Evolutionary conservation across 2,113 vertebrate species (phyloP).

Genomic region (Poecilia latipinna): DNA sequence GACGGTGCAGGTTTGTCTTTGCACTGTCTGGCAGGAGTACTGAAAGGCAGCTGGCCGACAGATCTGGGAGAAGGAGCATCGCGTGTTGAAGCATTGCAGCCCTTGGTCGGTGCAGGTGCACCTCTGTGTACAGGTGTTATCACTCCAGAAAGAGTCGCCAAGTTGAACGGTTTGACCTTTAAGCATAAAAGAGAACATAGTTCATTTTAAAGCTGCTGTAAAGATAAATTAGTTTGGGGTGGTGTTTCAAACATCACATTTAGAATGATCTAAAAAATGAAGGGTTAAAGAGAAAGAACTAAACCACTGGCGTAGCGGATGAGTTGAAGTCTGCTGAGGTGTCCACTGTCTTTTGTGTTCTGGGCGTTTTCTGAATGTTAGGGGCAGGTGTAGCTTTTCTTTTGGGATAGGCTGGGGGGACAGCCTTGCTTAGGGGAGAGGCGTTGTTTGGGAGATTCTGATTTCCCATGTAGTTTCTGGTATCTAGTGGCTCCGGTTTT

Average conservation of each 20-base stretch:
- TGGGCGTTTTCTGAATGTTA: too few species aligned
- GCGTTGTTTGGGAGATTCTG: too few species aligned
- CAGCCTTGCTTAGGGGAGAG: too few species aligned
- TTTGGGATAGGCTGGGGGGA: too few species aligned
- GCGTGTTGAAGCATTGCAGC: slow-evolving; percentile 40
- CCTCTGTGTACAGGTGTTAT: slow-evolving; percentile 51
- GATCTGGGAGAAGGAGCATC: slow-evolving; percentile 62
- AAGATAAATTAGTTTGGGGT: neutral
- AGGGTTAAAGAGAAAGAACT: neutral
- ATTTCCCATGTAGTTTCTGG: too few species aligned
- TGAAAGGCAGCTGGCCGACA: slow-evolving; percentile 44
- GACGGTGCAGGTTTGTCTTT: slow-evolving; percentile 60
- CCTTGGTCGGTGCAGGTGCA: slow-evolving; percentile 54
- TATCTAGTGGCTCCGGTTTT: too few species aligned
- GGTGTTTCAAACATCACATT: neutral
- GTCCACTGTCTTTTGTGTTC: too few species aligned
- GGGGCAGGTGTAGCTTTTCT: too few species aligned
- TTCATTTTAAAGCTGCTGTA: too few species aligned
- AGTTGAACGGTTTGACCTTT: slow-evolving; percentile 57
- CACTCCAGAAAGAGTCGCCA: slow-evolving; percentile 67
- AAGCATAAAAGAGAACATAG: neutral
- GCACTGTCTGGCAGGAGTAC: slow-evolving; percentile 59
- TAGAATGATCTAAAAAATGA: neutral
- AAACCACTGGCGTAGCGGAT: too few species aligned
- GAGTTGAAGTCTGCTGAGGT: too few species aligned